Conservation (phyloP, 2,888 invertebrate genomes). For the Antheraea assamensis region DNA sequence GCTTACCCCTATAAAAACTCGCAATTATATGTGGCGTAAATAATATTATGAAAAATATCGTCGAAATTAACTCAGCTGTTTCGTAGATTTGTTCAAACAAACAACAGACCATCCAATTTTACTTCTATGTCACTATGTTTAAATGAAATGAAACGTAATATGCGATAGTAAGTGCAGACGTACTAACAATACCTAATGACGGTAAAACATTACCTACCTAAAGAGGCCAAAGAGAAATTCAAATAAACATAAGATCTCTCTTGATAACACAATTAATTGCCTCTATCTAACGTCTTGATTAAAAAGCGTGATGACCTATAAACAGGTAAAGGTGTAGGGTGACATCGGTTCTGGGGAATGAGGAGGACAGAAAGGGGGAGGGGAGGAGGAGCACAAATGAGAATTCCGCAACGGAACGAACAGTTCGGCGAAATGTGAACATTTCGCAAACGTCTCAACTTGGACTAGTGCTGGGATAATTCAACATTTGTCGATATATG, state of each 20-base stretch:
- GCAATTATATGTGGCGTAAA: no score
- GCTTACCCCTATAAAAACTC: no score
- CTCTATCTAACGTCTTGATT: neutral
- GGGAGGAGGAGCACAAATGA: conserved; percentile 63
- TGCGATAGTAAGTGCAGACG: no score
- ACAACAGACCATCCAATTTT: no score
- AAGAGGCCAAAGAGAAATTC: no score
- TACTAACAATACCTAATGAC: no score
- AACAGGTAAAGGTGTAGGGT: conserved; percentile 18
- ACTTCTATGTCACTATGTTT: no score
- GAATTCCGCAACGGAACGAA: conserved; percentile 77
- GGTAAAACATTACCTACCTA: no score
- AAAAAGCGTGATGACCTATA: conserved; percentile 10
- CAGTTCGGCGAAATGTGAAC: conserved; percentile 79
- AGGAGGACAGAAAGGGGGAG: conserved; percentile 21
- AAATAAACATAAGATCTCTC: neutral
- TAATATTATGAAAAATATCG: no score
- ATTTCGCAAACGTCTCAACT: conserved; percentile 82
- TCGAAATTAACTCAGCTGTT: no score
- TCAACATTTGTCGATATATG: conserved; percentile 8
- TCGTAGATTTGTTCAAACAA: no score
- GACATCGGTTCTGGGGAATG: neutral
- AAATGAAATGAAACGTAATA: no score
- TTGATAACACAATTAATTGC: neutral
- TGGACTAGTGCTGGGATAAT: conserved; percentile 43